Evolutionary conservation across 2,113 vertebrate genomes (phyloP), one percentile per base, ranked within the genome.

Genomic region (Menura novaehollandiae): DNA sequence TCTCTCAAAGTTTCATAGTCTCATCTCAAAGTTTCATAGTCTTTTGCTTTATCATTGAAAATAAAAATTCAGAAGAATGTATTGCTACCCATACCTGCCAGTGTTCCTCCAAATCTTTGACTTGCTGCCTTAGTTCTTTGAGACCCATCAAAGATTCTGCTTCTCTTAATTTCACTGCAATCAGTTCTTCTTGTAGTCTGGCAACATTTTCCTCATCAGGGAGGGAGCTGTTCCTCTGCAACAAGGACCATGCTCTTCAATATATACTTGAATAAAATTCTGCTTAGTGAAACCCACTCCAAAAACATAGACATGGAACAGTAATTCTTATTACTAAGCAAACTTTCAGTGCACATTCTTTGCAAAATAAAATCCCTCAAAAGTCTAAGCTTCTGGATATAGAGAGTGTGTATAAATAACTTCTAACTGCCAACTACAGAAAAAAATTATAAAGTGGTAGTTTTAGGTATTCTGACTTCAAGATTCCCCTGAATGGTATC

Each of bases 191-290:
- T 94, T 99, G 99, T 87, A 99, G 98, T 52, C 98, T 98, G 9
- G 98, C 99, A 95, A 99, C 97, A n/a, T 99, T 99, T 96, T 98
- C 99, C 97, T 99, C 99, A 97, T 99, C 99, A 26, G 99, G 99
- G 18, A 99, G 98, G 6, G 99, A 98, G 15, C 97, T 98, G 97
- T 99, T 99, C 94, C 98, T 99, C 99, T 99, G 93, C 84, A 97
- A 93, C 44, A 97, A 97, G 53, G 67, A 80, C 66, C 92, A 95
- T 82, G 19, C 37, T 93, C 79, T 97, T 96, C 77, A 90, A 85
- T n/a, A 78, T 2, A 20, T 33, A 69, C 43, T 84, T 88, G 28
- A 85, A 74, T 41, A 77, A 67, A 78, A 51, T 1, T 24, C 5
- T 39, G 18, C 69, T 78, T 67, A 46, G 41, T 23, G 63, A 91